Conservation (phyloP, 2,888 invertebrate genomes). For the Chaetoderma sp. region DNA sequence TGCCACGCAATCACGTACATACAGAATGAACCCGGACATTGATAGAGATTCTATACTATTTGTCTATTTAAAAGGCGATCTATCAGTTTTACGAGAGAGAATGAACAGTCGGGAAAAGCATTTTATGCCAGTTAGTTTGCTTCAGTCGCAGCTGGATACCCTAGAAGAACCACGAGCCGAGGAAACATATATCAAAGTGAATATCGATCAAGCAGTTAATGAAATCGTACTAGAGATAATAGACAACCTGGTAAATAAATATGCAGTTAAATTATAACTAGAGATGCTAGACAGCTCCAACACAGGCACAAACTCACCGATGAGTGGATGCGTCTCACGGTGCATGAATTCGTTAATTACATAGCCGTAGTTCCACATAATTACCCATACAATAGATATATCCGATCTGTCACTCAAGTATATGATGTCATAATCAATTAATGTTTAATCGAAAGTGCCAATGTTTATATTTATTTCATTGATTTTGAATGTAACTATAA, state of each 20-base stretch:
- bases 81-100: constrained; percentile 40
- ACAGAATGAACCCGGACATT: neutral
- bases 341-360: no score
- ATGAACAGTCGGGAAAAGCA: constrained; percentile 48
- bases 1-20: neutral
- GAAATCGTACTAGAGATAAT: constrained; percentile 41
- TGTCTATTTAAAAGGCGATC: constrained; percentile 49
- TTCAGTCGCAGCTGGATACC: constrained; percentile 55
- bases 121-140: constrained; percentile 54
- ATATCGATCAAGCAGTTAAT: constrained; percentile 35
- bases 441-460: no score
- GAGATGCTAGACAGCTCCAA: no score
- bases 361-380: no score
- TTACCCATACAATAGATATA: no score
- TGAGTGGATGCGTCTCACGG: no score
- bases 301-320: no score
- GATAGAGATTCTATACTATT: constrained; percentile 29
- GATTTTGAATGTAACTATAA: no score
- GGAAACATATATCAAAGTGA: constrained; percentile 42
- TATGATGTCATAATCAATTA: no score
- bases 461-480: no score
- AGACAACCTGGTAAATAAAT: neutral
- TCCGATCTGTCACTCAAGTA: no score
- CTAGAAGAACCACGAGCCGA: constrained; percentile 44
- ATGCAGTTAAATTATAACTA: no score